Percentiles rank a stretch among this genome's conserved stretches.
Conservation (phyloP, 2,113 vertebrate genomes). For the Sminthopsis crassicaudata region DNA sequence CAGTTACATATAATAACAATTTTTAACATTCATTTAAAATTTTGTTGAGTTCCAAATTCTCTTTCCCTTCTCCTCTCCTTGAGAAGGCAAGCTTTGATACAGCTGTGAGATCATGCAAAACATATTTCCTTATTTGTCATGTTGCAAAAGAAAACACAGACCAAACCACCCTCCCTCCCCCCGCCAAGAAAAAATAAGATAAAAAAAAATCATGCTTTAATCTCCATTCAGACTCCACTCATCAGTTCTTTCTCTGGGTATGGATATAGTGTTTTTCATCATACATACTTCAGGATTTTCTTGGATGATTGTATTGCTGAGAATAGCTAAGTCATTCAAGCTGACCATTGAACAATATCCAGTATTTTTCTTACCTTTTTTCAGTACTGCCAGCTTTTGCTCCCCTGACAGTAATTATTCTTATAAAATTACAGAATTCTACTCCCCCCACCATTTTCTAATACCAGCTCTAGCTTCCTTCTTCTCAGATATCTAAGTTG, state of each 20-base stretch:
- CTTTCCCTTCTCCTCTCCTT: not conserved
- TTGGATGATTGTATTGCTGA: not conserved
- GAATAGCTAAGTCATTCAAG: not conserved
- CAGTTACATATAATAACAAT: not conserved
- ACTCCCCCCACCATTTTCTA: not conserved
- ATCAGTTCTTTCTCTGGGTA: not conserved
- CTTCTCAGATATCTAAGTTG: not conserved
- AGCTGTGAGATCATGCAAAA: not conserved
- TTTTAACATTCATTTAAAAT: not conserved
- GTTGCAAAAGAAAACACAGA: not conserved
- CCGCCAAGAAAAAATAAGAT: not conserved
- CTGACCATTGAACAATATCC: not conserved
- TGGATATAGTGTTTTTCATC: not conserved
- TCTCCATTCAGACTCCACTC: not conserved
- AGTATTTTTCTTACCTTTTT: not conserved
- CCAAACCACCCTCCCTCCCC: not conserved
- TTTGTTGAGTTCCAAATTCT: not conserved
- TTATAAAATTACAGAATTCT: not conserved
- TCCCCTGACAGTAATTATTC: not conserved
- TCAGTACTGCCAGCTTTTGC: not conserved
- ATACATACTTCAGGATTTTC: not conserved
- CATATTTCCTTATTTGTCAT: not conserved
- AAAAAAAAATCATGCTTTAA: not conserved
- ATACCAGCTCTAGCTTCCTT: not conserved
- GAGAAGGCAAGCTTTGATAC: not conserved